Conservation (phyloP, 1,140 invertebrate species). For the Cydia fagiglandana region DNA sequence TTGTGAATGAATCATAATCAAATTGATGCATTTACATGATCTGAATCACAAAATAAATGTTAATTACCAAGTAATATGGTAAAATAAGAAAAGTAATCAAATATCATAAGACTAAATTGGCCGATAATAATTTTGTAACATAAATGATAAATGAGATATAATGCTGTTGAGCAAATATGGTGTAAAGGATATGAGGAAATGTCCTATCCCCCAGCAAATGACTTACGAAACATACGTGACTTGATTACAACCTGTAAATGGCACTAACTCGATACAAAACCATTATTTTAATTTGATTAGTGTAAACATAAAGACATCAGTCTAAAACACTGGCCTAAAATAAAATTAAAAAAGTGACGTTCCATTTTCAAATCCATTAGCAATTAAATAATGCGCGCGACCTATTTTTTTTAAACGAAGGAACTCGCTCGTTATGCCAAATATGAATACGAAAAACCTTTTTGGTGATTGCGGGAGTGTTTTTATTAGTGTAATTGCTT, state of each 20-base stretch:
- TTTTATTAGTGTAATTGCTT: constrained; percentile 44
- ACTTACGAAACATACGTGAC: constrained; percentile 48
- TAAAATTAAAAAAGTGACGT: constrained; percentile 12
- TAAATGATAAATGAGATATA: neutral
- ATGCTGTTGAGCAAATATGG: constrained; percentile 13
- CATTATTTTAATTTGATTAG: neutral
- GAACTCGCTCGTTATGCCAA: constrained; percentile 18
- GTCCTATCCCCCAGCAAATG: constrained; percentile 8
- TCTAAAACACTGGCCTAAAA: neutral
- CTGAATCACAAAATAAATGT: neutral
- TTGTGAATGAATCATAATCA: neutral
- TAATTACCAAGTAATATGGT: neutral
- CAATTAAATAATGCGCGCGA: constrained; percentile 11
- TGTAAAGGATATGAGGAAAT: constrained; percentile 10
- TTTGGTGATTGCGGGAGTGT: constrained; percentile 36
- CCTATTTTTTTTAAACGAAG: constrained; percentile 30
- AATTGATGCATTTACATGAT: neutral
- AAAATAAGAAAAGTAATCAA: neutral
- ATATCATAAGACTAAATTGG: neutral
- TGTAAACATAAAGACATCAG: constrained; percentile 20
- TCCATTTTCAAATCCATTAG: constrained; percentile 21
- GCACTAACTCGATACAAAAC: constrained; percentile 17
- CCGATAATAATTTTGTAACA: constrained; percentile 3
- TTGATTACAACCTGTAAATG: constrained; percentile 47
- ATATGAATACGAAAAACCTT: constrained; percentile 28